Evolutionary conservation across 2,113 vertebrate genomes (phyloP).

Genomic region (Hiodon alosoides): DNA sequence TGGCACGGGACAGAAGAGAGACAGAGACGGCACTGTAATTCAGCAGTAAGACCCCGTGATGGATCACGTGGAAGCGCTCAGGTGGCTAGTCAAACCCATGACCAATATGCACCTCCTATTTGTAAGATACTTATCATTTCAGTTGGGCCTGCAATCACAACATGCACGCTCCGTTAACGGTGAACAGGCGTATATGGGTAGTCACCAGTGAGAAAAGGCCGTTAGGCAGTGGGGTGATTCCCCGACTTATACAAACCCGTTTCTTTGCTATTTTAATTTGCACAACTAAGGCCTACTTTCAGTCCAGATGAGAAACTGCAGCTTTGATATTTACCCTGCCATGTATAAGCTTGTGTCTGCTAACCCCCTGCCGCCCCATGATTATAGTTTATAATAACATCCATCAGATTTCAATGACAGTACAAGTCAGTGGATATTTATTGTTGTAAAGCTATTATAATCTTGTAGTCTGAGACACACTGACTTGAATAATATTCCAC

Average conservation of each 20-base stretch:
- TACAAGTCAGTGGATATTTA: neutral
- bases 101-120: neutral
- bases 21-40: neutral
- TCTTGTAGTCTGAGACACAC: neutral
- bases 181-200: neutral
- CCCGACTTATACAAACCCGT: slow-evolving; percentile 4
- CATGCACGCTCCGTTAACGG: neutral
- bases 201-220: neutral
- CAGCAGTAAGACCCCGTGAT: neutral
- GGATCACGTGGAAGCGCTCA: neutral
- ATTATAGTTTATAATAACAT: neutral
- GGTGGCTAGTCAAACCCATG: neutral
- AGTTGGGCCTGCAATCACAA: slow-evolving; percentile 2
- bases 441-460: no score
- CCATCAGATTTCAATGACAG: neutral
- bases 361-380: neutral
- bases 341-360: slow-evolving; percentile 2
- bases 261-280: neutral
- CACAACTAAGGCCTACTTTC: neutral
- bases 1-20: neutral
- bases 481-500: neutral
- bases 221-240: neutral
- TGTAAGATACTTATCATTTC: neutral
- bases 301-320: neutral
- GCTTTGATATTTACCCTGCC: neutral